Evolutionary conservation across 2,113 vertebrate species (phyloP), one percentile per base, ranked within the genome.

Genomic region (Lipophrys pholis): DNA sequence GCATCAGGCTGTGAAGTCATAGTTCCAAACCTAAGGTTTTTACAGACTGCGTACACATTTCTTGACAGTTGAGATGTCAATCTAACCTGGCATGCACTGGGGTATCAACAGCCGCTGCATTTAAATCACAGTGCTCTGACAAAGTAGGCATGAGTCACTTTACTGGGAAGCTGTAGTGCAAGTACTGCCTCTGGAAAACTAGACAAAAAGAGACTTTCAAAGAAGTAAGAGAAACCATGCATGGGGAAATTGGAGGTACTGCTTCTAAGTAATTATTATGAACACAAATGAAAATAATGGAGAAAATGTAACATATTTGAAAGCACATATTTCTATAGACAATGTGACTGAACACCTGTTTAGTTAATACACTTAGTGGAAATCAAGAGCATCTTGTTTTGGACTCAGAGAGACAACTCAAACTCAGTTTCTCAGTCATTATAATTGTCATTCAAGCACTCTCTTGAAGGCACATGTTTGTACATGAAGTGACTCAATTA

Each of bases 101-200:
- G 48, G 54, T 40, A 60, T 11, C 17, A 45, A 38, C 21, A 68
- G 56, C 78, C 73, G 76, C 76, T 77, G 75, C 21, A 30, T 30
- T 30, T 30, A 30, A 86, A 70, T 76, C 61, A 77, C 65, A 69
- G 72, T 57, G 45, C 49, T 66, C 21, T 61, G 62, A 73, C 57
- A 63, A 40, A 70, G 54, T 42, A 30, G 30, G 30, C 56, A 54
- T 83, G 80, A 81, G 59, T 88, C 80, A 76, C 62, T 54, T 69
- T 43, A 63, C 62, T 65, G 40, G 56, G 56, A 15, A 75, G 52
- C 45, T 36, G 48, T 11, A 43, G 11, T 70, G 38, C 56, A 39
- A 64, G 48, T 12, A 57, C n/a, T 14, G 35, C 30, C 48, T 74
- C 54, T 17, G 11, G 17, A 48, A 39, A 54, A 11, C 6, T 41